Conservation (phyloP, 2,797 vertebrate species). For the Crypturellus tataupa region DNA sequence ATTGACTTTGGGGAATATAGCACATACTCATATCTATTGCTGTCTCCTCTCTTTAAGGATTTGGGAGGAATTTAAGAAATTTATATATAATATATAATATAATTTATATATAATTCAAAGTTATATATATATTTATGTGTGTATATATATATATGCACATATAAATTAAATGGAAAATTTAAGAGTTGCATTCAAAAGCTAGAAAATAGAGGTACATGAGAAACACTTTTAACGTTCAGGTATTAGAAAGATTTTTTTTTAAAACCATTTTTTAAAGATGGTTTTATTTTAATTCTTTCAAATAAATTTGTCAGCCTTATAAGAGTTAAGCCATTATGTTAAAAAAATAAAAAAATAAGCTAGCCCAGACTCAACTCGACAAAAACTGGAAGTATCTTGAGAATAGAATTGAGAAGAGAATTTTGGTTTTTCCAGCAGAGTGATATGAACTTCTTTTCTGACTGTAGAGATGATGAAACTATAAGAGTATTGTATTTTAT, state of each 20-base stretch:
- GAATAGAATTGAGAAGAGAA: background rate
- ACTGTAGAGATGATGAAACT: background rate
- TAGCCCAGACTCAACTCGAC: background rate
- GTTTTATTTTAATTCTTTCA: background rate
- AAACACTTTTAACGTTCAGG: background rate
- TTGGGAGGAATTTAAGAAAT: background rate
- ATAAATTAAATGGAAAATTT: background rate
- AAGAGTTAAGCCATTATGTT: background rate
- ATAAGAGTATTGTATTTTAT: background rate
- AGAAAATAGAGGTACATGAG: background rate
- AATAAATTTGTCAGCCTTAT: background rate
- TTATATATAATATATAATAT: too few relatives aligned
- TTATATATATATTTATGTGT: background rate
- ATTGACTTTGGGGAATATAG: background rate
- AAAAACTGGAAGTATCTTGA: background rate
- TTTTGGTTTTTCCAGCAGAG: background rate
- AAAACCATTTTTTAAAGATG: too few relatives aligned
- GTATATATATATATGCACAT: too few relatives aligned
- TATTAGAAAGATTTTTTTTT: constrained; percentile 4
- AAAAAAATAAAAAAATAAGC: background rate
- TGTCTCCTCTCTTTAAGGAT: background rate
- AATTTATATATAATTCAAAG: background rate
- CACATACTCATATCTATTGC: background rate
- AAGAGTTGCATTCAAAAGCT: background rate
- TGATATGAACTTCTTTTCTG: background rate